A percentile compares a stretch with the other conserved stretches of the same genome.
Evolutionary conservation across 2,888 invertebrate species (phyloP).

Genomic region (Drosophila setosimentum): DNA sequence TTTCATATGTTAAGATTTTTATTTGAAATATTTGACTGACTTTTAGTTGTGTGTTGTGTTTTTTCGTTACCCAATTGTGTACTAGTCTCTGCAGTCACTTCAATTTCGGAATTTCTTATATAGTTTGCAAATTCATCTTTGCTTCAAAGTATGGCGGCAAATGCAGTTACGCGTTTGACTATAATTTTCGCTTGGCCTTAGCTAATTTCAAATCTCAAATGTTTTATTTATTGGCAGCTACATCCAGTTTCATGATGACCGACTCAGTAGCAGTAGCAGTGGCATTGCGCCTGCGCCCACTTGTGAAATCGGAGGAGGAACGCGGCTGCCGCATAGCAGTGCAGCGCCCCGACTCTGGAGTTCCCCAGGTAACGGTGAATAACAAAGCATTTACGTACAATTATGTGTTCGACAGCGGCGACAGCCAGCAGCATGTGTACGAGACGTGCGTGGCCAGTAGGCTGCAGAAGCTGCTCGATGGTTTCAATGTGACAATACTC

Average conservation of each 20-base stretch:
- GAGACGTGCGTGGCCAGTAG: conserved; percentile 89
- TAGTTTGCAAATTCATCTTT: neutral
- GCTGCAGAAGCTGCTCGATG: conserved; percentile 92
- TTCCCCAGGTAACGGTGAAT: conserved; percentile 89
- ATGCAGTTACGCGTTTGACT: neutral
- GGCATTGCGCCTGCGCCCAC: conserved; percentile 92
- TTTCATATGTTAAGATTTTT: neutral
- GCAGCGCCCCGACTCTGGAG: conserved; percentile 87
- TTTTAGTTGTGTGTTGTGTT: neutral
- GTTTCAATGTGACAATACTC: conserved; percentile 96
- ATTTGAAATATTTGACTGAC: neutral
- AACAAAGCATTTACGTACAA: conserved; percentile 91
- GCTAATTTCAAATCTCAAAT: neutral
- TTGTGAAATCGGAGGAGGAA: conserved; percentile 90
- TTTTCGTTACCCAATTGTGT: neutral
- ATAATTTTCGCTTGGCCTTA: neutral
- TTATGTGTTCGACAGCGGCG: conserved; percentile 90
- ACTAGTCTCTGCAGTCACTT: neutral
- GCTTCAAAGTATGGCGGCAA: neutral
- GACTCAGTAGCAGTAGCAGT: conserved; percentile 86
- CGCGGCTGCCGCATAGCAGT: conserved; percentile 92
- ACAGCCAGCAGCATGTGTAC: conserved; percentile 91
- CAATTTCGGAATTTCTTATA: neutral
- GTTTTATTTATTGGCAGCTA: neutral
- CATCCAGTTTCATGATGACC: conserved; percentile 7